These are phyloP conservation scores for Porites lutea DNA, from an alignment of 64 coral and sea anemone species.

Conservation along the genomic window DNA sequence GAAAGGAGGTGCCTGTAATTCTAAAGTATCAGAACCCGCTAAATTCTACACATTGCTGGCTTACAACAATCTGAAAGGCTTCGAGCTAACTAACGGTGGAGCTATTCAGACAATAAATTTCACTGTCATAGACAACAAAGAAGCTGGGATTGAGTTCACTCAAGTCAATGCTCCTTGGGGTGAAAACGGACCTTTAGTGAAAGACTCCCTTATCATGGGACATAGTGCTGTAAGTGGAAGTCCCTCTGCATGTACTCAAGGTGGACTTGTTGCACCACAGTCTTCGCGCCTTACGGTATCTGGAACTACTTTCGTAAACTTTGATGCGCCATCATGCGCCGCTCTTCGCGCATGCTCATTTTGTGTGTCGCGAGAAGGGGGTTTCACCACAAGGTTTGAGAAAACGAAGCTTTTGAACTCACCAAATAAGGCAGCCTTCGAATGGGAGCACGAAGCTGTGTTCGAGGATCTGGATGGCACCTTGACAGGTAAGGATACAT, in stretches of 20 bases:
- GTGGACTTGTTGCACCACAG: conserved; percentile 54
- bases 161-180: conserved; percentile 63
- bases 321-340: conserved; percentile 50
- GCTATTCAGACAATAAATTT: conserved; percentile 67
- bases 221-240: conserved; percentile 66
- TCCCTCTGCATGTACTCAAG: conserved; percentile 52
- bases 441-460: conserved; percentile 85
- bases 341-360: conserved; percentile 74
- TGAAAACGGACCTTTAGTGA: conserved; percentile 49
- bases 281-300: conserved; percentile 72
- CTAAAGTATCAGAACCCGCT: conserved; percentile 49
- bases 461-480: conserved; percentile 83
- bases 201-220: conserved; percentile 77
- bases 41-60: conserved; percentile 71
- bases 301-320: conserved; percentile 74
- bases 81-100: conserved; percentile 65
- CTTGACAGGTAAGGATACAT: conserved; percentile 60
- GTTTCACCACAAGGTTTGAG: conserved; percentile 65
- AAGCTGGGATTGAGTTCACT: conserved; percentile 82
- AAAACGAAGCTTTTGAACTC: conserved; percentile 43
- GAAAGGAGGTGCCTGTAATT: conserved; percentile 14
- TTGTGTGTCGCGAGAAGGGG: conserved; percentile 58
- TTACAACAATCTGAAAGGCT: conserved; percentile 84
- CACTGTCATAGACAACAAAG: conserved; percentile 73
- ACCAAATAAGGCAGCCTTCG: conserved; percentile 64